phyloP scores from a whole-genome alignment of 2,113 vertebrate species.

The Hemibagrus wyckioides region DNA sequence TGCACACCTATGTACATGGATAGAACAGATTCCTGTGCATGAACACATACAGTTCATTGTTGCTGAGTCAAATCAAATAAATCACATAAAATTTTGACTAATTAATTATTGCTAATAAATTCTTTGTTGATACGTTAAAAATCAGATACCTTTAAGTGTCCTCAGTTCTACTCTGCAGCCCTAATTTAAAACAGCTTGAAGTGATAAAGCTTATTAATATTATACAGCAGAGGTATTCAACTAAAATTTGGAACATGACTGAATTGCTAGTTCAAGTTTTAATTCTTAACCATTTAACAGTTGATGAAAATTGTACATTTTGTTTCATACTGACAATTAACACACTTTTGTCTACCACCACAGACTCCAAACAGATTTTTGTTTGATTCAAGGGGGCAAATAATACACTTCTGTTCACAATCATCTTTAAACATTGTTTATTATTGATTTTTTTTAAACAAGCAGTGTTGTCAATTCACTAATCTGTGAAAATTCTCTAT shows the following conservation, averaged over 20 bases:
- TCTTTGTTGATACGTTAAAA: neutral
- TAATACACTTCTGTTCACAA: neutral
- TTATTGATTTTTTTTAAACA: neutral
- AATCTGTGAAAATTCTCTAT: neutral
- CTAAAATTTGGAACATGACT: neutral
- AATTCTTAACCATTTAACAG: neutral
- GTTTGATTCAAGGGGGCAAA: neutral
- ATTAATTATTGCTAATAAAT: neutral
- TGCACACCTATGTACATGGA: neutral
- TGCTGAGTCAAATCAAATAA: neutral
- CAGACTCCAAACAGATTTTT: neutral
- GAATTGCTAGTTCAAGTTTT: neutral
- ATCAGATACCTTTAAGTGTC: neutral
- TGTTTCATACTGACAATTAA: neutral
- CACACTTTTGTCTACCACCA: neutral
- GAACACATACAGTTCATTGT: neutral
- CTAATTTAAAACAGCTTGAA: neutral
- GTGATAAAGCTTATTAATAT: neutral
- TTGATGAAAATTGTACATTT: neutral
- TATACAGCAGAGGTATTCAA: neutral
- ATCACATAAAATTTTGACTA: neutral
- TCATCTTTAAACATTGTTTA: neutral
- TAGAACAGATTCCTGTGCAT: neutral
- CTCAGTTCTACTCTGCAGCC: neutral
- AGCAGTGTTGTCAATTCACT: neutral